These are phyloP conservation scores for Mizuhopecten yessoensis DNA, from an alignment of 1,140 invertebrate genomes.

Conservation along the genomic window DNA sequence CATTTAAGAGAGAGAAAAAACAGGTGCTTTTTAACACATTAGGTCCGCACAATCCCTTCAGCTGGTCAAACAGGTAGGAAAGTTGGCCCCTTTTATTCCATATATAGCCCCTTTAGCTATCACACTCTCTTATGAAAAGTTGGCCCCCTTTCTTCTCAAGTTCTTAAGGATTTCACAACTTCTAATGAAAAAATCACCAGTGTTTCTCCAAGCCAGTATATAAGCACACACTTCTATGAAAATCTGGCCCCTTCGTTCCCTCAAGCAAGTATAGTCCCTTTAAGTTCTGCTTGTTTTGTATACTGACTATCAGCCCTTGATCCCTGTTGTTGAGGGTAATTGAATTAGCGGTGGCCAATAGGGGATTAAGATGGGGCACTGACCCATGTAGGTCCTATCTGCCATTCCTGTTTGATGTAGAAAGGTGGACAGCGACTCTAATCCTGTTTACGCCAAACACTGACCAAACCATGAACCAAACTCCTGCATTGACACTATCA, in stretches of 20 bases:
- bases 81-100: slow-evolving; percentile 13
- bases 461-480: background rate
- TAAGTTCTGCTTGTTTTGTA: background rate
- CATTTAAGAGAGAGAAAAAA: background rate
- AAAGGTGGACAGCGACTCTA: background rate
- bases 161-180: background rate
- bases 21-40: slow-evolving; percentile 37
- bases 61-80: slow-evolving; percentile 11
- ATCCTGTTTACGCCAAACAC: background rate
- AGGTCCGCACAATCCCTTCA: background rate
- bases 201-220: background rate
- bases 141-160: background rate
- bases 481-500: slow-evolving; percentile 8
- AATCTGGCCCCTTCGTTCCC: background rate
- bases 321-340: slow-evolving; percentile 20
- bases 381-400: background rate
- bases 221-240: background rate
- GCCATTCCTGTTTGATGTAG: background rate
- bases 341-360: background rate
- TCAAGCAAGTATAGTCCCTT: background rate
- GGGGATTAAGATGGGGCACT: background rate
- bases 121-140: background rate
- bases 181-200: background rate
- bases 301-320: background rate
- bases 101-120: background rate